Conservation (phyloP, 2,797 vertebrate genomes). For the Sebastes diploproa region DNA sequence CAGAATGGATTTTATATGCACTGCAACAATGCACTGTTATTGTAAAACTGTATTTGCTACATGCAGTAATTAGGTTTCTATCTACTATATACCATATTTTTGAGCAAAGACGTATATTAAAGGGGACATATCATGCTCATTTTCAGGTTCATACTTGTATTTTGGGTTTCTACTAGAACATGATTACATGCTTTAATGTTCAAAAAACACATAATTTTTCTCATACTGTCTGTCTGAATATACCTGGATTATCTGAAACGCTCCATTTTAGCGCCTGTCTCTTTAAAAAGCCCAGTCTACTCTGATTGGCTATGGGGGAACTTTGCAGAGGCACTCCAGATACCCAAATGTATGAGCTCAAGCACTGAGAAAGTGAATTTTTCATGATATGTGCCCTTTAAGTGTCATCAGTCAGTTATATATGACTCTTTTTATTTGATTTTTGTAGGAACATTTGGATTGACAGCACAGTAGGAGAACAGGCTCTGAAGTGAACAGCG, state of each 20-base stretch:
- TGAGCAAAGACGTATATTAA: neutral
- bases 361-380: too few species aligned
- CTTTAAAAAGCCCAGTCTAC: neutral
- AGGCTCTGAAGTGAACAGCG: neutral
- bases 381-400: neutral
- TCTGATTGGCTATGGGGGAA: neutral
- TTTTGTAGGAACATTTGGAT: neutral
- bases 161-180: neutral
- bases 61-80: neutral
- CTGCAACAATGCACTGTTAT: neutral
- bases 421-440: neutral
- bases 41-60: neutral
- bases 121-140: neutral
- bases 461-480: neutral
- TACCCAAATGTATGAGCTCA: too few species aligned
- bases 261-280: neutral
- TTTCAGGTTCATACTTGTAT: neutral
- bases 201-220: too few species aligned
- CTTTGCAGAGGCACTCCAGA: too few species aligned
- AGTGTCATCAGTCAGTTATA: neutral
- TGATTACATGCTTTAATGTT: too few species aligned
- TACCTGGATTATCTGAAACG: neutral
- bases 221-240: neutral
- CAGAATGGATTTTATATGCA: neutral
- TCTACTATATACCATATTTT: neutral